A percentile compares a stretch with the other conserved stretches of the same genome.
phyloP scores from a whole-genome alignment of 2,888 invertebrate species.

The Cephus spinipes region DNA sequence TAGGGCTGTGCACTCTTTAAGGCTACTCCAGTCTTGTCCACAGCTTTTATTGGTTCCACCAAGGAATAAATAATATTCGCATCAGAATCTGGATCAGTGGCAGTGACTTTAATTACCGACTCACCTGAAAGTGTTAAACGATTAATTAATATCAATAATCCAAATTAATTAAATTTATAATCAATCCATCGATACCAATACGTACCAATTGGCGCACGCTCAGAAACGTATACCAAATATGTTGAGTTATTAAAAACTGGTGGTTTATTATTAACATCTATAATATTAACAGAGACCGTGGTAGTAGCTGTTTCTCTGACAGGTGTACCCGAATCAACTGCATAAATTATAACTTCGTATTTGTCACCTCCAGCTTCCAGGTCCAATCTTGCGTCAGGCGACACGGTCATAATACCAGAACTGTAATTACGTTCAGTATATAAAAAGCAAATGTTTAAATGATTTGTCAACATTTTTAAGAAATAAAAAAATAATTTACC shows the following conservation, averaged over 20 bases:
- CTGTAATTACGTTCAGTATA: constrained; percentile 60
- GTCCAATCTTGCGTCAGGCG: constrained; percentile 79
- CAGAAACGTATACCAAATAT: constrained; percentile 78
- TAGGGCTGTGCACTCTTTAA: constrained; percentile 73
- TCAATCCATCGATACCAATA: background rate
- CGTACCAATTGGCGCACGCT: constrained; percentile 72
- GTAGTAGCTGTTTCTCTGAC: constrained; percentile 84
- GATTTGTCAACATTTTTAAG: constrained; percentile 10
- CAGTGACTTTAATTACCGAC: constrained; percentile 74
- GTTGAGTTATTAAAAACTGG: constrained; percentile 78
- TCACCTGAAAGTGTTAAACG: constrained; percentile 60
- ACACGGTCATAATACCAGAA: constrained; percentile 78
- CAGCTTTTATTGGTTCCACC: constrained; percentile 76
- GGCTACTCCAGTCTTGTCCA: constrained; percentile 81
- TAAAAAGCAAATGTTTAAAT: constrained; percentile 9
- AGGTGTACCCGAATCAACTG: constrained; percentile 80
- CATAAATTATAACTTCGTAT: constrained; percentile 79
- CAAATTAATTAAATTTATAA: background rate
- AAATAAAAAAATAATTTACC: constrained; percentile 64
- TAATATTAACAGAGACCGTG: constrained; percentile 77
- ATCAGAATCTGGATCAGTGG: constrained; percentile 79
- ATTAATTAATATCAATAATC: background rate
- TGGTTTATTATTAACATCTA: constrained; percentile 85
- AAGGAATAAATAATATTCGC: constrained; percentile 78
- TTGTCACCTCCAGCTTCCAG: constrained; percentile 76